These are phyloP conservation scores for Macrophya annulata DNA, from an alignment of 2,888 invertebrate genomes.

Conservation along the genomic window DNA sequence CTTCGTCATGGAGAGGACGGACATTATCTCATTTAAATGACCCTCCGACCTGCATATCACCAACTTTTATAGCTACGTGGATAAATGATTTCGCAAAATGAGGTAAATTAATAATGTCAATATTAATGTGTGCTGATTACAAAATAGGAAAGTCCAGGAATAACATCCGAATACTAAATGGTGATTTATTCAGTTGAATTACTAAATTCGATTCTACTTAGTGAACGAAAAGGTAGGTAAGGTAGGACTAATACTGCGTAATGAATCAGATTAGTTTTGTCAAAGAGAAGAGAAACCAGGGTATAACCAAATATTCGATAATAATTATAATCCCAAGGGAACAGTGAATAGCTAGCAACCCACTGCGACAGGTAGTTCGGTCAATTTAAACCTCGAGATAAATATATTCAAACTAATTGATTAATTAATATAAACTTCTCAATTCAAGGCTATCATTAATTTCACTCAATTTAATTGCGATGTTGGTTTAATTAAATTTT, in stretches of 20 bases:
- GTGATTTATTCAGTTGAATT: not conserved
- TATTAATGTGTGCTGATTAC: not conserved
- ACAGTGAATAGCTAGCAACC: not conserved
- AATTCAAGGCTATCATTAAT: not conserved
- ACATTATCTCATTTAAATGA: not conserved
- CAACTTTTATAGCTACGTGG: not conserved
- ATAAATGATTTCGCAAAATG: not conserved
- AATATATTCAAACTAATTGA: constrained; percentile 33
- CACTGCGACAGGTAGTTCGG: constrained; percentile 27
- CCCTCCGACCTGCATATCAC: not conserved
- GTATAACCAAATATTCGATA: not conserved
- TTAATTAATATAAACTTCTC: constrained; percentile 11
- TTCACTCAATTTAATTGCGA: constrained; percentile 13
- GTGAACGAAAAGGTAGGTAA: not conserved
- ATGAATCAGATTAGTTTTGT: not conserved
- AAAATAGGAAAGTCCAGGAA: not conserved
- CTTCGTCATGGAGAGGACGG: not conserved
- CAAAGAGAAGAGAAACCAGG: constrained; percentile 3
- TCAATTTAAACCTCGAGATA: not conserved
- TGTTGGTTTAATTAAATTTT: constrained; percentile 21
- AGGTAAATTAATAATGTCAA: not conserved
- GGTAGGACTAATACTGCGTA: constrained; percentile 1
- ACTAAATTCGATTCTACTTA: not conserved
- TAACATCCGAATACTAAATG: not conserved
- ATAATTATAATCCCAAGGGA: not conserved